Base-by-base conservation (phyloP, 2,113 vertebrate species). In the Heteronetta atricapilla region DNA sequence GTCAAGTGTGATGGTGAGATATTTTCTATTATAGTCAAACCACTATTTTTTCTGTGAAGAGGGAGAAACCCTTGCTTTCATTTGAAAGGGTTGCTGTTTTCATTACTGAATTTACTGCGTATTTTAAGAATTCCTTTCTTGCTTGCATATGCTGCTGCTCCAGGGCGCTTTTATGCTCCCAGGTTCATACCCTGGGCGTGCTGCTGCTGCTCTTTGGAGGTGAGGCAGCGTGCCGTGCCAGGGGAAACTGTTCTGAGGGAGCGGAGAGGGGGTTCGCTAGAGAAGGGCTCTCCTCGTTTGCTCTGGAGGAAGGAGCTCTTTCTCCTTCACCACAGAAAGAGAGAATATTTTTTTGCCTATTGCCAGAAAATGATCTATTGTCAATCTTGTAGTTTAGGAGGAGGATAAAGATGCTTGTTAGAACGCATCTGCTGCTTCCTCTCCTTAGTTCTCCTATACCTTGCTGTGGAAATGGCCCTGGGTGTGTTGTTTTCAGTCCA, bases 401-500 rank as follows among this genome's bases (percentile, higher is more conserved):
- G 48, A 77, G 55, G 62, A 31, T 59, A 46, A 63, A 63, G 13
- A 5, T 29, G 8, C 5, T 36, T 36, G 42, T 26, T 18, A 22
- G 36, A 11, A 60, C 20, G 26, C 5, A 5, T 21, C 36, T 80
- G 42, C 63, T 88, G 62, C 63, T 10, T 50, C 38, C 9, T 82
- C 38, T 68, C 21, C 36, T 68, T n/a, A 19, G 13, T 46, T 16
- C 42, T 52, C 58, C 25, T 14, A 9, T 19, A 13, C 11, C 25
- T 48, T 72, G 31, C 48, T 23, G 5, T 50, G 33, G 25, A 38
- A 25, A 18, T 13, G 26, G 38, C 42, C 22, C 58, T 28, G 53
- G 11, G 22, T 0, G 0, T 29, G 5, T 5, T 7, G 5, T 48
- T 60, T 60, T 68, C 56, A 74, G 25, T 28, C 20, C 63, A 87